A percentile compares a stretch with the other conserved stretches of the same genome.
Evolutionary conservation across 2,113 vertebrate genomes (phyloP).

Genomic region (Laticauda colubrina): DNA sequence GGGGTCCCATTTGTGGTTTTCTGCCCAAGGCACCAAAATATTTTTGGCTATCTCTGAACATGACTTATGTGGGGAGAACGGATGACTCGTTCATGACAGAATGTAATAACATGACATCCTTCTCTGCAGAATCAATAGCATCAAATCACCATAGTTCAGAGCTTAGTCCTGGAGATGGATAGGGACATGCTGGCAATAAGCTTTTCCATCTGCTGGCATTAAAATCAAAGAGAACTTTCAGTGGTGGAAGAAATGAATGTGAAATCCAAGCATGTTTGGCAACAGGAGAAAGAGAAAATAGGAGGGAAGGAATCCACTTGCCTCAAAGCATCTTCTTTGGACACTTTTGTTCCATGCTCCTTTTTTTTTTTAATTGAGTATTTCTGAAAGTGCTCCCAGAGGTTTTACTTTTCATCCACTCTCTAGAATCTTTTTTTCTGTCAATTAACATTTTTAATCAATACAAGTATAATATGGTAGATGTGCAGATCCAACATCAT

Average conservation of each 20-base stretch:
- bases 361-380: background rate
- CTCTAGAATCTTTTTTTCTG: background rate
- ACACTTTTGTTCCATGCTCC: background rate
- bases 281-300: background rate
- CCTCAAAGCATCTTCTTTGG: background rate
- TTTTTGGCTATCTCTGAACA: background rate
- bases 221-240: slow-evolving; percentile 21
- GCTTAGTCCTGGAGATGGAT: background rate
- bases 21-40: background rate
- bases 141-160: slow-evolving; percentile 24
- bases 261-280: slow-evolving; percentile 2
- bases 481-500: background rate
- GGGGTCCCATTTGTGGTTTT: background rate
- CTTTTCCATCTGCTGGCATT: slow-evolving; percentile 17
- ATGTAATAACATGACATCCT: slow-evolving; percentile 8
- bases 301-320: background rate
- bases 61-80: background rate
- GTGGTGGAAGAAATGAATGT: background rate
- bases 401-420: slow-evolving; percentile 5
- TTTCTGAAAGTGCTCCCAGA: background rate
- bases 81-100: background rate
- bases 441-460: background rate
- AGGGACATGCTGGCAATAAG: background rate
- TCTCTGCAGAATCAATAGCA: background rate
- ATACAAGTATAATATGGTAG: background rate